Evolutionary conservation across 2,113 vertebrate species (phyloP).

Genomic region (Aythya baeri): DNA sequence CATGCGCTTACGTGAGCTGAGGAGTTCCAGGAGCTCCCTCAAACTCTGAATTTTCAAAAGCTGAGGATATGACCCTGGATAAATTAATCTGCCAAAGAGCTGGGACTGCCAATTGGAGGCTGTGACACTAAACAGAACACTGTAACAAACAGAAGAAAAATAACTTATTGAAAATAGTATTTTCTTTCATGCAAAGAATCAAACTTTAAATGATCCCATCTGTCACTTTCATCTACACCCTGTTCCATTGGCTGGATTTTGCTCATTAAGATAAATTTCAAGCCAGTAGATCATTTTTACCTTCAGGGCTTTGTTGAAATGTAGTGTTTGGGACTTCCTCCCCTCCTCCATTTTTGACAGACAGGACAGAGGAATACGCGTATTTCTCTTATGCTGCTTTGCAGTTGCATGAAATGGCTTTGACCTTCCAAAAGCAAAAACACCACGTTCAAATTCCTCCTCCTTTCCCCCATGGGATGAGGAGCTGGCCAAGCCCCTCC

Average conservation of each 20-base stretch:
- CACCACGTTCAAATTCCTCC: neutral
- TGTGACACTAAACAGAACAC: constrained; percentile 39
- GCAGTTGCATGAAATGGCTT: constrained; percentile 24
- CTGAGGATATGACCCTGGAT: no score
- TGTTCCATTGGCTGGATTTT: constrained; percentile 75
- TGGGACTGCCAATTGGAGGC: neutral
- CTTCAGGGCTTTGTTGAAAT: constrained; percentile 69
- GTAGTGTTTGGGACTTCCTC: neutral
- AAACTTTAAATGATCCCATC: constrained; percentile 76
- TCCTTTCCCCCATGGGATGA: neutral
- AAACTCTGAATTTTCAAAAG: neutral
- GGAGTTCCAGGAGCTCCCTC: neutral
- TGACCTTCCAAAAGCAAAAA: constrained; percentile 44
- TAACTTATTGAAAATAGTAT: constrained; percentile 62
- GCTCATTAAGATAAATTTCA: constrained; percentile 78
- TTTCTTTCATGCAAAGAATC: constrained; percentile 69
- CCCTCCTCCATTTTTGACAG: constrained; percentile 2
- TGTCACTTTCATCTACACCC: constrained; percentile 74
- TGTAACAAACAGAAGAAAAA: constrained; percentile 67
- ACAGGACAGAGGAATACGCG: neutral
- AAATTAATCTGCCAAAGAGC: neutral
- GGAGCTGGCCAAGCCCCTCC: neutral
- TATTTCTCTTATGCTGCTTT: neutral
- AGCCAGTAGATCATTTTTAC: constrained; percentile 71
- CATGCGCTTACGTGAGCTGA: neutral